Evolutionary conservation across 2,113 vertebrate genomes (phyloP).

Genomic region (Podocnemis expansa): DNA sequence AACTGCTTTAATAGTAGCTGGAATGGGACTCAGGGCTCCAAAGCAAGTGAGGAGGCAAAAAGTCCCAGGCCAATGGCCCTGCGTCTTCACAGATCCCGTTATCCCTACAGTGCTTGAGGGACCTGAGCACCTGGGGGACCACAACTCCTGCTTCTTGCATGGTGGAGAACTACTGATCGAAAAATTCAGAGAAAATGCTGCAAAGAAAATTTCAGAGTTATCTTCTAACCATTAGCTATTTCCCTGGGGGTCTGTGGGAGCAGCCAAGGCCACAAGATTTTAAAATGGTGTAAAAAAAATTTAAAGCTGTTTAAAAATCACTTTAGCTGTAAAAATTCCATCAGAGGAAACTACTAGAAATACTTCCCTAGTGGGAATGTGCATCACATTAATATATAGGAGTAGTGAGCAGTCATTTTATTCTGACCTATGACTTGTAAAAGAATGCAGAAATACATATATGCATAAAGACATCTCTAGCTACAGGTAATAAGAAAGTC

Average conservation of each 20-base stretch:
- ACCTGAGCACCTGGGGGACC: not conserved
- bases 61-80: not conserved
- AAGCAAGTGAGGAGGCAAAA: not conserved
- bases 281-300: not conserved
- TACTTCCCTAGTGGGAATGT: not conserved
- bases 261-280: not conserved
- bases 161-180: not conserved
- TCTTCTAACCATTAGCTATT: not conserved
- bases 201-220: not conserved
- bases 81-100: not conserved
- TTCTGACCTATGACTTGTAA: not conserved
- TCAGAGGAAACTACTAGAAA: not conserved
- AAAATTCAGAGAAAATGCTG: not conserved
- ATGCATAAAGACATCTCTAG: conserved; percentile 25
- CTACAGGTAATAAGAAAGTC: conserved; percentile 11
- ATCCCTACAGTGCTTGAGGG: not conserved
- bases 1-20: not conserved
- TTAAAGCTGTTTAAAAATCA: not conserved
- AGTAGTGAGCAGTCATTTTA: not conserved
- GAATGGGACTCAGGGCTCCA: not conserved
- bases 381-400: not conserved
- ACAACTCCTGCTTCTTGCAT: not conserved
- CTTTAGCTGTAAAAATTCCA: not conserved
- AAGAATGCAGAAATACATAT: not conserved
- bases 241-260: not conserved